Percentiles rank a stretch among this genome's conserved stretches.
Evolutionary conservation across 2,113 vertebrate species (phyloP).

Genomic region (Gasterosteus nipponicus): DNA sequence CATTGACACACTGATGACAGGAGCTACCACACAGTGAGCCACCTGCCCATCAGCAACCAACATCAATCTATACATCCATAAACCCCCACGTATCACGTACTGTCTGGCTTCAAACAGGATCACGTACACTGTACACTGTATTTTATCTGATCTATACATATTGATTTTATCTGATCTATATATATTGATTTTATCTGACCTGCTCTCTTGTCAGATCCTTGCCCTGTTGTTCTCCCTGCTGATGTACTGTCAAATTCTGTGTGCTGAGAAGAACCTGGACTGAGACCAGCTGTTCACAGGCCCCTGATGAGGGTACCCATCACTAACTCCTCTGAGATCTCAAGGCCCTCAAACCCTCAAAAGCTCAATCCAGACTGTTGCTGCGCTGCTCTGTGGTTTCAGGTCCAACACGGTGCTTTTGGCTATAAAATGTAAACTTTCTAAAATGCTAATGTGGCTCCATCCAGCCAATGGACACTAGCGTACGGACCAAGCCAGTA

Average conservation of each 20-base stretch:
- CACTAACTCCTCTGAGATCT: background rate
- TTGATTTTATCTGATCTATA: too few relatives aligned
- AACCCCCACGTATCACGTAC: too few relatives aligned
- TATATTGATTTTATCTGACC: background rate
- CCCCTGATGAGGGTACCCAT: background rate
- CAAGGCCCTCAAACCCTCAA: background rate
- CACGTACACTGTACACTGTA: too few relatives aligned
- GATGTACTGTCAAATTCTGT: slow-evolving; percentile 87
- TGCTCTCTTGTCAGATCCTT: slow-evolving; percentile 75
- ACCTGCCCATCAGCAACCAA: too few relatives aligned
- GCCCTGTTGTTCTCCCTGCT: slow-evolving; percentile 86
- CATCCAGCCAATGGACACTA: background rate
- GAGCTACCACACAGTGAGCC: too few relatives aligned
- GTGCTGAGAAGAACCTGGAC: slow-evolving; percentile 82
- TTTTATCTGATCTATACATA: too few relatives aligned
- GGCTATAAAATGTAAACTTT: background rate
- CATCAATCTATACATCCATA: too few relatives aligned
- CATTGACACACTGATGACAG: too few relatives aligned
- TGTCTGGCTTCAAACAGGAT: background rate
- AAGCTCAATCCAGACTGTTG: background rate
- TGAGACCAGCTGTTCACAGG: slow-evolving; percentile 45
- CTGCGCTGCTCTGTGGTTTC: background rate
- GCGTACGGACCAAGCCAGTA: background rate
- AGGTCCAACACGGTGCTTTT: background rate
- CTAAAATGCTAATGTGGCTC: background rate